A percentile compares a stretch with the other conserved stretches of the same genome.
Evolutionary conservation across 2,113 vertebrate species (phyloP).

Genomic region (Callipepla squamata): DNA sequence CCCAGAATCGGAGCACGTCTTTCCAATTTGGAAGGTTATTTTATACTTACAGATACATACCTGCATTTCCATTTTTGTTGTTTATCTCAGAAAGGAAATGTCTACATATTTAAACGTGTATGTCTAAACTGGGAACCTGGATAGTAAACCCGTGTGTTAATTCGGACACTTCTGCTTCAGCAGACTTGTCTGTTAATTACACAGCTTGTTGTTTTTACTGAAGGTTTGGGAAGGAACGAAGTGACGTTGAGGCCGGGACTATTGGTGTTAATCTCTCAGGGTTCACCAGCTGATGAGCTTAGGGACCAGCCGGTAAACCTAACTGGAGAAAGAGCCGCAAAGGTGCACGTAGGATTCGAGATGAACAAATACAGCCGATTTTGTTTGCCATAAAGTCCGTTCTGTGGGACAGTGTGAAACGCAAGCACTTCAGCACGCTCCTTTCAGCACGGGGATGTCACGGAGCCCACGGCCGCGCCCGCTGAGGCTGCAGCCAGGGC

Average conservation of each 20-base stretch:
- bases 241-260: not conserved
- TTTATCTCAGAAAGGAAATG: not conserved
- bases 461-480: too few species aligned
- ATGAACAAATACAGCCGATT: not conserved
- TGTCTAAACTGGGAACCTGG: not conserved
- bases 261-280: not conserved
- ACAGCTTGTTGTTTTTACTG: not conserved
- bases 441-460: too few species aligned
- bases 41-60: not conserved
- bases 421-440: not conserved
- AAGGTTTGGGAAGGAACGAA: not conserved
- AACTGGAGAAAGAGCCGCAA: not conserved
- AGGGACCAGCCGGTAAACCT: not conserved
- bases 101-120: not conserved
- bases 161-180: not conserved
- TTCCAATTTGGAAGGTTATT: not conserved
- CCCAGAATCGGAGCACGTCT: not conserved
- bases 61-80: not conserved
- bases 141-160: not conserved
- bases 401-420: not conserved
- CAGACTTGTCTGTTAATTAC: not conserved
- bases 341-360: not conserved
- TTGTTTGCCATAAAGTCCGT: not conserved
- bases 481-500: fast-evolving
- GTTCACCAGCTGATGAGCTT: not conserved